These are phyloP conservation scores for Barnardius zonarius DNA, from an alignment of 2,113 vertebrate genomes.

Conservation along the genomic window DNA sequence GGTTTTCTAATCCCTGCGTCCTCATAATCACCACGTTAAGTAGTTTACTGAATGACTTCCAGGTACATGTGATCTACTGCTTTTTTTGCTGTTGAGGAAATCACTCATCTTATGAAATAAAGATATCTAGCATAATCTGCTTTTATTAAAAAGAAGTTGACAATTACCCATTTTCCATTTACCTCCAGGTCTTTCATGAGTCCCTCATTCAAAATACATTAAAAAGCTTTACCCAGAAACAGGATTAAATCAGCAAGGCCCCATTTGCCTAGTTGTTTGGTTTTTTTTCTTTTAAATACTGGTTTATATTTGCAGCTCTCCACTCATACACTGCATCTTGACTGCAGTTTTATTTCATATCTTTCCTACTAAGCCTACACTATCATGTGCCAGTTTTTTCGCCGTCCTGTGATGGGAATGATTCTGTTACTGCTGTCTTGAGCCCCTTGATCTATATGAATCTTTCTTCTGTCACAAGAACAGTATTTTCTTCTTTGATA, in stretches of 20 bases:
- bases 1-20: not conserved
- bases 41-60: not conserved
- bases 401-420: not conserved
- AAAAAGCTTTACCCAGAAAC: not conserved
- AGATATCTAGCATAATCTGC: not conserved
- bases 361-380: not conserved
- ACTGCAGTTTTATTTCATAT: not conserved
- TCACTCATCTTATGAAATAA: not conserved
- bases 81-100: constrained; percentile 3
- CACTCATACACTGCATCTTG: not conserved
- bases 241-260: constrained; percentile 6
- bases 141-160: constrained; percentile 4
- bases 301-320: not conserved
- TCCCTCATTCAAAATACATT: not conserved
- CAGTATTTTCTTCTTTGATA: not conserved
- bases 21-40: not conserved
- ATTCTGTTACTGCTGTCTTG: not conserved
- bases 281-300: not conserved
- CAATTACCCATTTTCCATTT: not conserved
- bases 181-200: not conserved
- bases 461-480: not conserved
- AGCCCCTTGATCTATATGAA: not conserved
- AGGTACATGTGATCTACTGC: not conserved
- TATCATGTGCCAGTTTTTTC: not conserved
- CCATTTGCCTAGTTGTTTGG: not conserved